phyloP scores from a whole-genome alignment of 2,888 invertebrate genomes.

The Portevinia maculata region DNA sequence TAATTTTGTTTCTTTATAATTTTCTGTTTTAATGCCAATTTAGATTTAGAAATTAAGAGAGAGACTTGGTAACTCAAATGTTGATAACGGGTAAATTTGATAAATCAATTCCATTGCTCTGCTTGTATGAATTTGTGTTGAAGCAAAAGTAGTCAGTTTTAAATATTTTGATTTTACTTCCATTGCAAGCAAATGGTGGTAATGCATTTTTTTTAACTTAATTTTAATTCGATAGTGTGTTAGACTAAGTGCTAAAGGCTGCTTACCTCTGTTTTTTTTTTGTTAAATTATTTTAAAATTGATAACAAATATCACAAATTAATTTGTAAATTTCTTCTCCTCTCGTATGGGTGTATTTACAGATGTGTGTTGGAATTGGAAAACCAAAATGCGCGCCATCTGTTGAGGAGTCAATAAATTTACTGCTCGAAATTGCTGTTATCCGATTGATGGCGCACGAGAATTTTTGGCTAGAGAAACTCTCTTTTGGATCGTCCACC shows the following conservation, averaged over 20 bases:
- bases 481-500: constrained; percentile 81
- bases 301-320: constrained; percentile 73
- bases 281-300: constrained; percentile 39
- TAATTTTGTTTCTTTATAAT: constrained; percentile 22
- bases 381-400: constrained; percentile 50
- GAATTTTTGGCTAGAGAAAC: constrained; percentile 83
- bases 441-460: constrained; percentile 82
- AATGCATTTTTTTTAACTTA: constrained; percentile 13
- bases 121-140: constrained; percentile 1
- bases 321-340: constrained; percentile 48
- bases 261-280: constrained; percentile 33
- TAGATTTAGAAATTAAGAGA: not conserved
- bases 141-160: constrained; percentile 8
- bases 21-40: constrained; percentile 31
- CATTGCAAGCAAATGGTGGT: constrained; percentile 59
- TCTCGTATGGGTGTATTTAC: constrained; percentile 40
- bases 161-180: constrained; percentile 11
- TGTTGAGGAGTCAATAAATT: constrained; percentile 28
- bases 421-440: constrained; percentile 78
- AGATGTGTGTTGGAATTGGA: constrained; percentile 35
- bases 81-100: not conserved
- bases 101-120: constrained; percentile 32
- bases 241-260: constrained; percentile 49
- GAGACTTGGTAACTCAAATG: not conserved
- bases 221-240: constrained; percentile 50